These are phyloP conservation scores for Orchesella cincta DNA, from an alignment of 1,140 invertebrate genomes.

Conservation along the genomic window DNA sequence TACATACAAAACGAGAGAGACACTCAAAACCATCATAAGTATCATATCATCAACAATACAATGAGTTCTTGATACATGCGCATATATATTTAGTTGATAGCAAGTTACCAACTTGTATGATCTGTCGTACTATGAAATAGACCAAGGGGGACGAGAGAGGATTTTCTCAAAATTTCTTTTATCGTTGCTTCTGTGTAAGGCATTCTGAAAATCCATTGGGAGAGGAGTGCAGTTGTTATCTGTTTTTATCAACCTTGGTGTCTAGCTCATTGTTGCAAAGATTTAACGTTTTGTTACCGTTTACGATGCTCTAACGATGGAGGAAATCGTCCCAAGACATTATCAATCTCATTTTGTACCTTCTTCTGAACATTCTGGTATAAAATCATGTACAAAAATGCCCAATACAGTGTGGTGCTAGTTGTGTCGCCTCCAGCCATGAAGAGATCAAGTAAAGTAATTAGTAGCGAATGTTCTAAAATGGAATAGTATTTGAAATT, in stretches of 20 bases:
- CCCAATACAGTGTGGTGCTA: slow-evolving; percentile 73
- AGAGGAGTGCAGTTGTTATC: not conserved
- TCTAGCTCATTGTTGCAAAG: not conserved
- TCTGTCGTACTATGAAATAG: slow-evolving; percentile 74
- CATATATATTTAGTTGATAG: slow-evolving; percentile 63
- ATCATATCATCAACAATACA: not conserved
- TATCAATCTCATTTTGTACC: slow-evolving; percentile 78
- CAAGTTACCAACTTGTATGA: slow-evolving; percentile 64
- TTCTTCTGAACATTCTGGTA: slow-evolving; percentile 73
- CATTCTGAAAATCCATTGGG: slow-evolving; percentile 59
- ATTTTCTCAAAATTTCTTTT: slow-evolving; percentile 74
- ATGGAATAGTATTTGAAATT: slow-evolving; percentile 7
- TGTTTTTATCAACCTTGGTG: not conserved
- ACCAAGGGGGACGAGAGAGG: slow-evolving; percentile 74
- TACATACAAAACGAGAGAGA: not conserved
- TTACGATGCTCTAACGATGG: slow-evolving; percentile 70
- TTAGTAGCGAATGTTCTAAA: slow-evolving; percentile 46
- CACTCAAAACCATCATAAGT: not conserved
- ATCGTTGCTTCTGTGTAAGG: slow-evolving; percentile 77
- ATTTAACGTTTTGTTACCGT: slow-evolving; percentile 66
- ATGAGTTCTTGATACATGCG: not conserved
- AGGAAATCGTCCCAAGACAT: slow-evolving; percentile 68
- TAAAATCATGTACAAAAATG: slow-evolving; percentile 74
- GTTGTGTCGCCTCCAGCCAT: slow-evolving; percentile 83
- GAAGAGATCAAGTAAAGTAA: slow-evolving; percentile 52